Evolutionary conservation across 2,797 vertebrate genomes (phyloP).

Genomic region (Muraenolepis orangiensis): DNA sequence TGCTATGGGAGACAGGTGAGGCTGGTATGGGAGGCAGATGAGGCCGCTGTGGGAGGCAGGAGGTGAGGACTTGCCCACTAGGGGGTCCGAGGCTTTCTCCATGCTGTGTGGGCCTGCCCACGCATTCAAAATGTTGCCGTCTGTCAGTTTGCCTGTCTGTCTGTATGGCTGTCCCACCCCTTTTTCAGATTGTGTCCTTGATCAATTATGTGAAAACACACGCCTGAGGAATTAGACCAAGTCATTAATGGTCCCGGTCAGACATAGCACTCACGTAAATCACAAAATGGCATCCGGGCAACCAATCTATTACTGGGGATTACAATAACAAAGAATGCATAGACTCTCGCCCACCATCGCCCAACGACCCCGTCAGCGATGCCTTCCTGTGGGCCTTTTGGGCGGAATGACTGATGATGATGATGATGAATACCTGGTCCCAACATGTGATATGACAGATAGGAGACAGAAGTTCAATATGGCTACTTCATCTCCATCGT

Average conservation of each 20-base stretch:
- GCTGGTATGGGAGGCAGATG: not conserved
- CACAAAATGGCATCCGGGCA: not conserved
- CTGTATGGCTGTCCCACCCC: not conserved
- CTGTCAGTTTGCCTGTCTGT: not conserved
- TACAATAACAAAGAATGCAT: constrained; percentile 1
- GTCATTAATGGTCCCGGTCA: not conserved
- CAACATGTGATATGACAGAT: not conserved
- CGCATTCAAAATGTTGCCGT: not conserved
- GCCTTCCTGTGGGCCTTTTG: not conserved
- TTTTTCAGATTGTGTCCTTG: not conserved
- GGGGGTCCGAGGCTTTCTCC: too few relatives aligned
- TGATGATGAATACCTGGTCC: not conserved
- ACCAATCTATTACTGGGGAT: not conserved
- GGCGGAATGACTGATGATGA: too few relatives aligned
- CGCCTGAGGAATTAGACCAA: not conserved
- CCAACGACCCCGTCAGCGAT: not conserved
- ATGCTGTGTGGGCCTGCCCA: not conserved
- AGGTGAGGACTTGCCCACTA: too few relatives aligned
- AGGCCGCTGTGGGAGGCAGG: not conserved
- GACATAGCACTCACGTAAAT: not conserved
- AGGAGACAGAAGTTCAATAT: not conserved
- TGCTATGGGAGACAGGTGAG: not conserved
- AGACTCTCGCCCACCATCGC: not conserved
- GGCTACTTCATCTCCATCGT: not conserved
- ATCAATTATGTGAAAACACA: constrained; percentile 1